A percentile compares a stretch with the other conserved stretches of the same genome.
phyloP scores from a whole-genome alignment of 2,797 vertebrate genomes.

The Enteromius trimaculatus region DNA sequence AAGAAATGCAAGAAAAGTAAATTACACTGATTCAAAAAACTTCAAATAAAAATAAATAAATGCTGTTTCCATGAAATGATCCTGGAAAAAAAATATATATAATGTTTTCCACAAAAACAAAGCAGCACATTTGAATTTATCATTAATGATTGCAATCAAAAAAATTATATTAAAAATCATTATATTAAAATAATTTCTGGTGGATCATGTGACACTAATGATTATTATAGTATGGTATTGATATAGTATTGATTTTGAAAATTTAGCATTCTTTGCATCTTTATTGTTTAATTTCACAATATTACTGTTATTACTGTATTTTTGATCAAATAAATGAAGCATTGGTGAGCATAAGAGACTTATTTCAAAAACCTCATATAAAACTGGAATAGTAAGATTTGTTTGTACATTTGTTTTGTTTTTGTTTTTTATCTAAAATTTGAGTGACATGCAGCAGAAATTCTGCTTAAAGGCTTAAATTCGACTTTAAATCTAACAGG shows the following conservation, averaged over 20 bases:
- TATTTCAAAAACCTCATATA: background rate
- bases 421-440: background rate
- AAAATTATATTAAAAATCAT: background rate
- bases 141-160: background rate
- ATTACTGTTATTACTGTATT: background rate
- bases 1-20: background rate
- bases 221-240: too few species aligned
- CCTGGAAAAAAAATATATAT: too few species aligned
- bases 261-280: background rate
- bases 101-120: background rate
- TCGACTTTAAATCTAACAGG: background rate
- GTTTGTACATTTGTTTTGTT: background rate
- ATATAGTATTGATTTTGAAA: background rate
- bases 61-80: too few species aligned
- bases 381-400: too few species aligned
- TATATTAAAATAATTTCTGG: background rate
- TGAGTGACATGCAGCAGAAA: background rate
- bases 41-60: too few species aligned
- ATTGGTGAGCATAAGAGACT: background rate
- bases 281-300: background rate
- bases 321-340: background rate
- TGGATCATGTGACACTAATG: background rate
- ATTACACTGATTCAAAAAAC: background rate
- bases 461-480: conserved; percentile 10
- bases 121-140: background rate